phyloP scores from a whole-genome alignment of 2,888 invertebrate species.

The Hypena proboscidalis region DNA sequence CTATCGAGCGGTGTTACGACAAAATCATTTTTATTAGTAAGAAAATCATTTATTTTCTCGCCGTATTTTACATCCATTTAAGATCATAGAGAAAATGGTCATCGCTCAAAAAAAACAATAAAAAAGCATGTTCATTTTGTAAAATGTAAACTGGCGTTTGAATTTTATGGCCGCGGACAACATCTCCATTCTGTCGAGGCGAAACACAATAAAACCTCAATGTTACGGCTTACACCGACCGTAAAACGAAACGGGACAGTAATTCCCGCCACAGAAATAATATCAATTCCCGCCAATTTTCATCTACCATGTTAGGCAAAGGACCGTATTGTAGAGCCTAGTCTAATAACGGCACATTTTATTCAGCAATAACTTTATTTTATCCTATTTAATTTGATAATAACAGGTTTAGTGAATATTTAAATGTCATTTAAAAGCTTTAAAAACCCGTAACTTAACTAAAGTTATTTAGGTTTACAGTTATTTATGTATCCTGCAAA shows the following conservation, averaged over 20 bases:
- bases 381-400: no score
- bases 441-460: no score
- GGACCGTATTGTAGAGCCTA: conserved; percentile 7
- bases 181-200: conserved; percentile 52
- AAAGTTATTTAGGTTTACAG: no score
- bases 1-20: no score
- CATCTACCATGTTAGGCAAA: conserved; percentile 14
- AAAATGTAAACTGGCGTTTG: conserved; percentile 39
- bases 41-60: no score
- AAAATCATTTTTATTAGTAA: no score
- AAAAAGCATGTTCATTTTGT: conserved; percentile 29
- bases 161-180: conserved; percentile 51
- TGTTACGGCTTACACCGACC: conserved; percentile 50
- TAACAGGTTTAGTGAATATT: no score
- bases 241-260: conserved; percentile 61
- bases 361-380: no score
- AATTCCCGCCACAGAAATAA: conserved; percentile 50
- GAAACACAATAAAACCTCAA: conserved; percentile 53
- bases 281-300: conserved; percentile 52
- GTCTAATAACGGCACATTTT: no score
- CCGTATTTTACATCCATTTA: background rate
- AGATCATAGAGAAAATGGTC: background rate
- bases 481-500: conserved; percentile 3
- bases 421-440: no score
- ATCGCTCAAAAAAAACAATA: conserved; percentile 10